Conservation (phyloP, 2,797 vertebrate genomes). For the Paratrypauchen microcephalus region DNA sequence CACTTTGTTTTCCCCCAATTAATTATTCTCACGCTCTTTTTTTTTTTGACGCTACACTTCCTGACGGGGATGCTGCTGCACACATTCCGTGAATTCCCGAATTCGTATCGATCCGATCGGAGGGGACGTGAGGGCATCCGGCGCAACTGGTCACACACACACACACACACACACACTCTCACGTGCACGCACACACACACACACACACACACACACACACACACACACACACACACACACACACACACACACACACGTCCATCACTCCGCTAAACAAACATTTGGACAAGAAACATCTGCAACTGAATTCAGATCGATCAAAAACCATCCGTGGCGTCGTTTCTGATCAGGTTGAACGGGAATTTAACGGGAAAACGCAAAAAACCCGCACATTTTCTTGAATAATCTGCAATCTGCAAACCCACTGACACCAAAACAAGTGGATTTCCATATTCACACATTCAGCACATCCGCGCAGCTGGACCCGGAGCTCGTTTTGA, state of each 20-base stretch:
- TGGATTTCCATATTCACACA: neutral
- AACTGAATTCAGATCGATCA: too few relatives aligned
- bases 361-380: too few relatives aligned
- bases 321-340: neutral
- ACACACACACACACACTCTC: too few relatives aligned
- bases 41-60: neutral
- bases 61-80: too few relatives aligned
- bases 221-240: too few relatives aligned
- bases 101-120: neutral
- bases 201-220: too few relatives aligned
- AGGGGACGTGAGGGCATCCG: too few relatives aligned
- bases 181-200: too few relatives aligned
- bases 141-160: neutral
- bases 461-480: neutral
- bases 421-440: neutral
- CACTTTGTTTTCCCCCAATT: neutral
- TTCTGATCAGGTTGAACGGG: neutral
- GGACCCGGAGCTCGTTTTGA: too few relatives aligned
- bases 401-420: neutral
- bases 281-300: neutral
- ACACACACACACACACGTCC: too few relatives aligned
- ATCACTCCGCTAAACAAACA: too few relatives aligned
- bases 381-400: neutral
- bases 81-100: too few relatives aligned
- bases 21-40: neutral